A percentile compares a stretch with the other conserved stretches of the same genome.
phyloP scores from a whole-genome alignment of 1,140 invertebrate genomes.

The Phthorimaea operculella region DNA sequence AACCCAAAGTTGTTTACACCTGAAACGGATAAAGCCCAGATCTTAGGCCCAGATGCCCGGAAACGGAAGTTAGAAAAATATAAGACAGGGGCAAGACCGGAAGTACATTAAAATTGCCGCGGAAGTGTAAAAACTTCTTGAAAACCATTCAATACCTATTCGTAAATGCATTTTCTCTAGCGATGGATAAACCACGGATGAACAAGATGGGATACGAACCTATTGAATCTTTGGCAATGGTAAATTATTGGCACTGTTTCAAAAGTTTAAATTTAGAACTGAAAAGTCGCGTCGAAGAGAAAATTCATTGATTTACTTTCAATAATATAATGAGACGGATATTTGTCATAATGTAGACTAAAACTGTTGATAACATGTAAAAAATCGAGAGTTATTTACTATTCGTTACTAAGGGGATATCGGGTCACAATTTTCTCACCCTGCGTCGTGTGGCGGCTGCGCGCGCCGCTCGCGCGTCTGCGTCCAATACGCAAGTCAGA shows the following conservation, averaged over 20 bases:
- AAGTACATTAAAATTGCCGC: too few species aligned
- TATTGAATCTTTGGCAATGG: constrained; percentile 14
- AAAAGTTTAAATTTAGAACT: constrained; percentile 47
- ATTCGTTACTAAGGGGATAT: constrained; percentile 16
- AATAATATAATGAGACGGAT: not conserved
- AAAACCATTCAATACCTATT: too few species aligned
- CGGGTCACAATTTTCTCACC: constrained; percentile 26
- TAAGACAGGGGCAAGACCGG: too few species aligned
- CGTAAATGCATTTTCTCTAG: too few species aligned
- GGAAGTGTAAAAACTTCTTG: too few species aligned
- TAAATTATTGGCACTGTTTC: constrained; percentile 45
- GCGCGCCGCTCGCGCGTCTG: constrained; percentile 48
- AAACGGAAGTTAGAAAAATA: too few species aligned
- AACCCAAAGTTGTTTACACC: too few species aligned
- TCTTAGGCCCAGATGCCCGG: too few species aligned
- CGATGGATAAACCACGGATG: too few species aligned
- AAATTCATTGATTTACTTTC: not conserved
- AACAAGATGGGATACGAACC: too few species aligned
- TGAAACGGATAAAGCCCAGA: too few species aligned
- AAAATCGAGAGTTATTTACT: not conserved
- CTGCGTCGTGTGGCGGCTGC: constrained; percentile 34
- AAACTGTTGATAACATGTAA: constrained; percentile 14
- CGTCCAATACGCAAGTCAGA: constrained; percentile 51
- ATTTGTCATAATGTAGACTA: not conserved
- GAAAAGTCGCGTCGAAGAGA: not conserved